Percentiles rank a stretch among this genome's conserved stretches.
phyloP scores from a whole-genome alignment of 2,888 invertebrate genomes.

The Rhamnusium bicolor region DNA sequence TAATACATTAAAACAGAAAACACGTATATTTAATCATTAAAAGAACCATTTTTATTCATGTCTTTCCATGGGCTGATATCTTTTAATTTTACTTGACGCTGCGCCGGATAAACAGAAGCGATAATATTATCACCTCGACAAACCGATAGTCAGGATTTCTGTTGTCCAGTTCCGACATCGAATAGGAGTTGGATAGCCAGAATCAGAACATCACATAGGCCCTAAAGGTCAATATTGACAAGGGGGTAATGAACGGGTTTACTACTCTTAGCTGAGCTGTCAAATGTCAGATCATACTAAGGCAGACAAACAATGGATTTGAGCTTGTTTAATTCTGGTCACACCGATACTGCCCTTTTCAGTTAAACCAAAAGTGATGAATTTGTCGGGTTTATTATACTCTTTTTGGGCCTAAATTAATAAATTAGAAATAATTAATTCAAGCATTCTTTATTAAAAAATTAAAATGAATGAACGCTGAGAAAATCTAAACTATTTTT shows the following conservation, averaged over 20 bases:
- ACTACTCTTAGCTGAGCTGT: conserved; percentile 50
- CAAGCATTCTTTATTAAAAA: too few relatives aligned
- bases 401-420: neutral
- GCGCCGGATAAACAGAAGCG: neutral
- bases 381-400: neutral
- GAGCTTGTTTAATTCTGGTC: conserved; percentile 20
- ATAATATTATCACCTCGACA: neutral
- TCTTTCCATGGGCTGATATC: too few relatives aligned
- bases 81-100: too few relatives aligned
- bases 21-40: too few relatives aligned
- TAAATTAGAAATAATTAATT: too few relatives aligned
- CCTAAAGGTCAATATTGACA: conserved; percentile 59
- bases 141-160: neutral
- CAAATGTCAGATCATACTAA: conserved; percentile 54
- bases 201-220: conserved; percentile 41
- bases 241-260: conserved; percentile 56
- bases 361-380: neutral
- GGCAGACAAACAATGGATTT: conserved; percentile 43
- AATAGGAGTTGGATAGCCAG: conserved; percentile 36
- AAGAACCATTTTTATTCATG: too few relatives aligned
- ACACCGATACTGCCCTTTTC: neutral
- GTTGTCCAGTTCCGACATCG: conserved; percentile 31
- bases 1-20: too few relatives aligned
- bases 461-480: too few relatives aligned
- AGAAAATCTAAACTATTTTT: too few relatives aligned